Evolutionary conservation across 2,888 invertebrate species (phyloP), one percentile per base, ranked within the genome.

Genomic region (Drosophila mimica): DNA sequence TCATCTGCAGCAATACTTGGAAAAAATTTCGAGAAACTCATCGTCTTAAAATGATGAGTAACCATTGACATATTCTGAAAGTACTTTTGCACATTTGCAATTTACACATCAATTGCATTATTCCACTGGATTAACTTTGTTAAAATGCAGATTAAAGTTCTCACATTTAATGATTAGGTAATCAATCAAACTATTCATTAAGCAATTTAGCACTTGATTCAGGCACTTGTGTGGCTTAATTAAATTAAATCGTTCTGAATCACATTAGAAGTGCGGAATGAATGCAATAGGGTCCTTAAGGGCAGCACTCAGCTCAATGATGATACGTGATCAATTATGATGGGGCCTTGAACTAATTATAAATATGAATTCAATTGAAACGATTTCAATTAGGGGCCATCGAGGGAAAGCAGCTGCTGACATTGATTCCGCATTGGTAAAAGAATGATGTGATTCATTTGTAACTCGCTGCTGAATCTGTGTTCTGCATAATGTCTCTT

Each of bases 331-430:
- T 36, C 20, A 70, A 61, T 57, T 38, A 62, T 46, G 31, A 17
- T n/a, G 9, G 25, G 8, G 17, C 43, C 49, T 57, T 57, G 60
- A 15, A 31, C 30, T 33, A 71, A 60, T 54, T 30, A 48, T 30
- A n/a, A 33, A 70, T 56, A 62, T 63, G n/a, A 60, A 40, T 59
- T 38, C 11, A 28, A 40, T 15, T 20, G 25, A 43, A 60, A 54
- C 28, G 31, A 49, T 54, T 76, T 70, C 51, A 76, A 76, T 76
- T 65, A 62, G 28, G 11, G 38, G 15, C 17, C 36, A 49, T 46
- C 52, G 25, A 28, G 30, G 4, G 34, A 30, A 17, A 31, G n/a
- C 7, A 36, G 30, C 48, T 46, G n/a, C 7, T 15, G 13, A 38
- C 40, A 43, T 40, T 43, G 15, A 20, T 9, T 31, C n/a, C 13